Evolutionary conservation across 2,888 invertebrate species (phyloP), one percentile per base, ranked within the genome.

Genomic region (Anagyrus pseudococci): DNA sequence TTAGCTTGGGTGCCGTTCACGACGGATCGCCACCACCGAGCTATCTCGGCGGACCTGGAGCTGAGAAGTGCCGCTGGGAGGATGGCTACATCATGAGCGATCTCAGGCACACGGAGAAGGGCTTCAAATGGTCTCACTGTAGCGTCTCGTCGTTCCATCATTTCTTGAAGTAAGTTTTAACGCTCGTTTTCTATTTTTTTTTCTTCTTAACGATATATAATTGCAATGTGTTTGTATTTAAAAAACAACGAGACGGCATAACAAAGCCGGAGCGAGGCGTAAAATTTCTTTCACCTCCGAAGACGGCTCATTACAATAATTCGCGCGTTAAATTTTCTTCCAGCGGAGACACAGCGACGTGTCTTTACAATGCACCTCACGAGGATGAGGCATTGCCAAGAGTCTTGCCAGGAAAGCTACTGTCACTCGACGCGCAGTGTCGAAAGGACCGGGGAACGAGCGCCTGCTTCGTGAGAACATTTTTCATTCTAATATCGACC

Each of bases 71-170:
- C 74, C 88, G 94, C 70, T 96, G 96, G 96, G 94, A 96, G 77
- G 96, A 96, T 80, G 96, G 96, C 58, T 96, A 91, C 84, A 96
- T 96, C 75, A 96, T 96, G 95, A 94, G 94, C 57, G 96, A 96
- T 83, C 85, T 96, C 67, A 84, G 96, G 73, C 96, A 96, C 81
- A 96, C 96, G 0, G 96, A 96, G 83, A 90, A 95, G 77, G 96
- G 96, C 25, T 96, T 96, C 85, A 86, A 93, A 72, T 96, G 96
- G 96, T 95, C 95, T 8, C 89, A 94, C 22, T 96, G 96, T 83
- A 94, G 93, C 73, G 90, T 95, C 58, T 90, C 93, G 70, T 95
- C 94, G 77, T 96, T 96, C 83, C 94, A 96, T 83, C 96, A 96
- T 83, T 96, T 96, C 82, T 85, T 96, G 69, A 95, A 96, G 96